Percentiles rank a stretch among this genome's conserved stretches.
Evolutionary conservation across 2,113 vertebrate genomes (phyloP).

Genomic region (Isichthys henryi): DNA sequence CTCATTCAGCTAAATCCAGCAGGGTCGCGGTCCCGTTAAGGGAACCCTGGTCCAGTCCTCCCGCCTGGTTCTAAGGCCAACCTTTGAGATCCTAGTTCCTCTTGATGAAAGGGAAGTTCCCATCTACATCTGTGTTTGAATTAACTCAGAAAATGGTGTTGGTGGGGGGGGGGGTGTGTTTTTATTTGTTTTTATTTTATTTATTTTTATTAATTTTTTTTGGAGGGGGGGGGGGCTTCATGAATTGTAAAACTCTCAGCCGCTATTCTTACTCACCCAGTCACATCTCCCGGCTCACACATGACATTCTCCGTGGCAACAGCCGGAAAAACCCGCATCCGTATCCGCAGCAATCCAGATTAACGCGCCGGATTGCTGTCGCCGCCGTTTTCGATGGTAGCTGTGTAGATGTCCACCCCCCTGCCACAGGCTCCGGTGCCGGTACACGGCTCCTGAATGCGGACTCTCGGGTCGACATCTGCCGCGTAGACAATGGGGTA

Average conservation of each 20-base stretch:
- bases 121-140: neutral
- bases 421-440: neutral
- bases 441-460: conserved; percentile 12
- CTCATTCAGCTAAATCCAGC: neutral
- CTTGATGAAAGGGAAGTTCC: neutral
- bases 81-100: neutral
- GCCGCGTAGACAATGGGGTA: conserved; percentile 12
- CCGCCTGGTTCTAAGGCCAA: neutral
- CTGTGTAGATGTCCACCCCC: neutral
- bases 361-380: neutral
- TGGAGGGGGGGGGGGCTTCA: neutral
- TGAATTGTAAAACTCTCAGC: neutral
- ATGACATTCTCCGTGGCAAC: neutral
- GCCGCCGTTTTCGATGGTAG: neutral
- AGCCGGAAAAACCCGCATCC: neutral
- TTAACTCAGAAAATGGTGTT: neutral
- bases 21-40: neutral
- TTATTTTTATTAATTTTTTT: neutral
- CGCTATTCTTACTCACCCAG: neutral
- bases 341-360: neutral
- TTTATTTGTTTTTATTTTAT: neutral
- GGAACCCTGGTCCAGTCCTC: neutral
- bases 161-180: neutral
- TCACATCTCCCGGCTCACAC: neutral
- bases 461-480: conserved; percentile 10